phyloP scores from a whole-genome alignment of 2,797 vertebrate genomes.

The Cyprinodon diabolis region DNA sequence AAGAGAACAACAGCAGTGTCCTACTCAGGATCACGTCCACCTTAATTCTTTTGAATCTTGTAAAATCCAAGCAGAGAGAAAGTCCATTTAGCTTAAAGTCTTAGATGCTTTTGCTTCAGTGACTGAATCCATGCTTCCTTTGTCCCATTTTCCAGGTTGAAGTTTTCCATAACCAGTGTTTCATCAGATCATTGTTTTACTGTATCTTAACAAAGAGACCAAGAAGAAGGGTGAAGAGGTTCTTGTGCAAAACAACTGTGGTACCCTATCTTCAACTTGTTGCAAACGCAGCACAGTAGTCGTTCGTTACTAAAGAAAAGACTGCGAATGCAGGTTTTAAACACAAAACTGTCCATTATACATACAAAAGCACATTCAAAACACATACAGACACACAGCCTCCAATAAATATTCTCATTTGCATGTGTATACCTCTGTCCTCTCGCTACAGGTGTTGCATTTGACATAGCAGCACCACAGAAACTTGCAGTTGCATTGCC shows the following conservation, averaged over 20 bases:
- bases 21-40: conserved; percentile 55
- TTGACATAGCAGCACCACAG: conserved; percentile 99
- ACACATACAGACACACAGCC: conserved; percentile 15
- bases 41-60: conserved; percentile 44
- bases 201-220: conserved; percentile 36
- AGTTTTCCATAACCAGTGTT: conserved; percentile 27
- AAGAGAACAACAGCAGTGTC: conserved; percentile 48
- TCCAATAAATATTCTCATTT: conserved; percentile 86
- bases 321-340: conserved; percentile 38
- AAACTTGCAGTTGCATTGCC: conserved; percentile 99
- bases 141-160: conserved; percentile 24
- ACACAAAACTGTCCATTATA: conserved; percentile 37
- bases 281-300: conserved; percentile 35
- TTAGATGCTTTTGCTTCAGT: conserved; percentile 35
- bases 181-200: conserved; percentile 18
- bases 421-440: conserved; percentile 97
- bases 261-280: conserved; percentile 45
- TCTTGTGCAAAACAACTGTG: conserved; percentile 70
- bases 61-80: conserved; percentile 41
- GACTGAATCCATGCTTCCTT: conserved; percentile 38
- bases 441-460: conserved; percentile 98
- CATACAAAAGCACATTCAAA: conserved; percentile 39
- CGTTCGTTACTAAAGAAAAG: conserved; percentile 43
- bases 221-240: conserved; percentile 51
- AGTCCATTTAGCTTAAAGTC: conserved; percentile 66